These are phyloP conservation scores for Drosophila robusta DNA, from an alignment of 2,888 invertebrate species.

Conservation along the genomic window DNA sequence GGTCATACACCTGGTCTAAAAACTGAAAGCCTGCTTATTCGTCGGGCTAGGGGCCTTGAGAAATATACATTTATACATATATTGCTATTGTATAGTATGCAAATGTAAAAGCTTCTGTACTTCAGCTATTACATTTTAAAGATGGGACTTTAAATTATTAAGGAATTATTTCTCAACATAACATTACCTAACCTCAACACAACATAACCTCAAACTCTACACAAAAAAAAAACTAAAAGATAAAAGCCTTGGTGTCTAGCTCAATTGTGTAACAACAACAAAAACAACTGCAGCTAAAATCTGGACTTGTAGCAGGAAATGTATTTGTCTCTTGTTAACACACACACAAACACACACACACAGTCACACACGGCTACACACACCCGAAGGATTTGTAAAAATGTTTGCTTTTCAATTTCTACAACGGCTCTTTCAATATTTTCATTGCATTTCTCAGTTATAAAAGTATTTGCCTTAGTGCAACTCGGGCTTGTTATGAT, in stretches of 20 bases:
- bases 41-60: too few relatives aligned
- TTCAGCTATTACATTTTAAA: too few relatives aligned
- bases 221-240: background rate
- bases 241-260: background rate
- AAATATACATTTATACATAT: too few relatives aligned
- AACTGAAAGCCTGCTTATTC: background rate
- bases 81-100: too few relatives aligned
- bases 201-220: background rate
- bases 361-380: conserved; percentile 15
- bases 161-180: too few relatives aligned
- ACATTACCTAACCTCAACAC: background rate
- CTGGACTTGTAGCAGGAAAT: conserved; percentile 52
- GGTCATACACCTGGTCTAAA: background rate
- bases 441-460: conserved; percentile 75
- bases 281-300: conserved; percentile 14
- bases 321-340: conserved; percentile 42
- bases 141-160: too few relatives aligned
- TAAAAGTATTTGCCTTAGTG: conserved; percentile 51
- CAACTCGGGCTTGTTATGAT: conserved; percentile 73
- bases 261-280: background rate
- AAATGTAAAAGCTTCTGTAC: too few relatives aligned
- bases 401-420: conserved; percentile 51
- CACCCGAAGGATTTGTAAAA: conserved; percentile 26
- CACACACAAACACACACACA: conserved; percentile 29
- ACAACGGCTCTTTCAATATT: conserved; percentile 70